Base-by-base conservation (phyloP, 92 coral and sea anemone genomes). In the Porites rus region DNA sequence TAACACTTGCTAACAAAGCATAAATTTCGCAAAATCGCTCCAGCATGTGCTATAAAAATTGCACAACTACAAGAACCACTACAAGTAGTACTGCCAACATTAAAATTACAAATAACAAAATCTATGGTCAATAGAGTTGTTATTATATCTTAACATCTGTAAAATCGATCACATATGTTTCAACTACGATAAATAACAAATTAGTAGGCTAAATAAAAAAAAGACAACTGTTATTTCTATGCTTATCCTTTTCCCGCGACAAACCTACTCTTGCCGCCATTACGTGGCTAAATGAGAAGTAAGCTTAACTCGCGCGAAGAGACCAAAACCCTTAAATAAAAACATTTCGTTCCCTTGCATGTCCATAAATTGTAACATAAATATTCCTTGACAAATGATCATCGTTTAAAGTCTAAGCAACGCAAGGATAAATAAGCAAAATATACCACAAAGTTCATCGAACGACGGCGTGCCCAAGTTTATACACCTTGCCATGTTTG, bases 391-490 rank as follows among this genome's bases (percentile, higher is more conserved):
- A 16, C 63, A 51, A 52, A 10, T 20, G 22, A 51, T 18, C 31
- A 65, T 19, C 21, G 24, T 46, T 10, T 28, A 2, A 43, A 65
- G 69, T 11, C 10, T 12, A 60, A 18, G 38, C 66, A 17, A 31
- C 13, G 31, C 22, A 69, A 53, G 69, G 31, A 69, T 22, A 4
- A 81, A 21, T 69, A 62, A 62, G 51, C 65, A 73, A 83, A 66
- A 5, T 21, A 83, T 16, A 62, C 80, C 80, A 25, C 73, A 74
- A 76, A 25, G 81, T 77, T 63, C 81, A 69, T n/a, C 51, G 69
- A 81, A 69, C 52, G 73, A 58, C 43, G 51, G 25, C 17, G 51
- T 21, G 74, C 70, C 28, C 69, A 28, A 60, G 52, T 75, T 82
- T 38, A 38, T 4, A 10, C 71, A 22, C 58, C 86, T 72, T 73